phyloP scores from a whole-genome alignment of 2,888 invertebrate genomes.

The Pelosia muscerda region DNA sequence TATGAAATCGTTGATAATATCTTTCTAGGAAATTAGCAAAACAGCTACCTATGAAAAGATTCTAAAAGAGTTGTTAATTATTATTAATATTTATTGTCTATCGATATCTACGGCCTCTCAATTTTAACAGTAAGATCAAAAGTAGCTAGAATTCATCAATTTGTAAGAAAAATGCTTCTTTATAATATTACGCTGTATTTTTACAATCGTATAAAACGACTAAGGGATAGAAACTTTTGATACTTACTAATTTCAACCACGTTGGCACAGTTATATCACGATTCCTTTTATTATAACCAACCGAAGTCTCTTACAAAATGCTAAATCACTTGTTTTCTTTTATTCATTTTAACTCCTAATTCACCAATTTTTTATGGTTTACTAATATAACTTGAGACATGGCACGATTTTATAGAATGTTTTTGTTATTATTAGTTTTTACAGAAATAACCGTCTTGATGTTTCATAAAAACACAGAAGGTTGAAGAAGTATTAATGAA shows the following conservation, averaged over 20 bases:
- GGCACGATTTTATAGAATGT: slow-evolving; percentile 2
- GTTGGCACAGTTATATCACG: background rate
- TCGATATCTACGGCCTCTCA: too few species aligned
- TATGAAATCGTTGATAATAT: too few species aligned
- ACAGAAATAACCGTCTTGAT: background rate
- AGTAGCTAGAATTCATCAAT: too few species aligned
- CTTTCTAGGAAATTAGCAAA: too few species aligned
- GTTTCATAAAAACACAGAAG: background rate
- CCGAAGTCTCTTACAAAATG: background rate
- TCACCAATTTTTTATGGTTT: background rate
- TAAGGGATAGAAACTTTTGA: too few species aligned
- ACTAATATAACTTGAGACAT: background rate
- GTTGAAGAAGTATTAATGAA: background rate
- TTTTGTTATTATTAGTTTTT: background rate
- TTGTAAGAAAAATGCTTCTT: too few species aligned
- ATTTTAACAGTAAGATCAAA: too few species aligned
- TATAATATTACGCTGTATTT: too few species aligned
- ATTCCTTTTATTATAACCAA: background rate
- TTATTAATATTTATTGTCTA: too few species aligned
- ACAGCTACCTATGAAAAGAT: too few species aligned
- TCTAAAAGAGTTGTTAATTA: too few species aligned
- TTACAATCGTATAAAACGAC: too few species aligned
- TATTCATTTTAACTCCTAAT: background rate
- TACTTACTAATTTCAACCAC: background rate
- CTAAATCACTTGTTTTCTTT: background rate